These are phyloP conservation scores for Taxidea taxus DNA, from an alignment of 2,113 vertebrate genomes.

Conservation along the genomic window DNA sequence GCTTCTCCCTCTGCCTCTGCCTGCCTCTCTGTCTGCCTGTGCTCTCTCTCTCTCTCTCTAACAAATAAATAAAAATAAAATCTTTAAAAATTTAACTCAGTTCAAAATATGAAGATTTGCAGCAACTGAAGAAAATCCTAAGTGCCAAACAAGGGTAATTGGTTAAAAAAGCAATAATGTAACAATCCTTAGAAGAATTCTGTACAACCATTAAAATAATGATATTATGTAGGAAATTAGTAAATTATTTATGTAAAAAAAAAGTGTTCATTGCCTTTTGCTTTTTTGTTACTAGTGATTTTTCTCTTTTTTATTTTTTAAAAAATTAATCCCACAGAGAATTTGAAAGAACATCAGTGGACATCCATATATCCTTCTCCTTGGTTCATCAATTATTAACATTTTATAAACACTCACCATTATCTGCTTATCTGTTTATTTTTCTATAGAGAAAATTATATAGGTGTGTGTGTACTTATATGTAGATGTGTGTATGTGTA, in stretches of 20 bases:
- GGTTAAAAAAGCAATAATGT: neutral
- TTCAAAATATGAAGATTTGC: constrained; percentile 28
- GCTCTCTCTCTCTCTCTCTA: no score
- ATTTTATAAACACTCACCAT: neutral
- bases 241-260: constrained; percentile 4
- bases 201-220: neutral
- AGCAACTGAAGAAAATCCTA: neutral
- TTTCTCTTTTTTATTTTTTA: neutral
- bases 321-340: neutral
- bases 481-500: neutral
- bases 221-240: neutral
- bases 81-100: neutral
- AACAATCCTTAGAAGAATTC: neutral
- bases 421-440: neutral
- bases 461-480: no score
- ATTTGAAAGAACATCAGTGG: neutral
- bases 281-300: neutral
- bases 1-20: no score
- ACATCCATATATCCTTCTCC: neutral
- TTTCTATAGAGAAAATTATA: neutral
- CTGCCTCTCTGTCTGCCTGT: no score
- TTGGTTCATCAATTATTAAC: neutral
- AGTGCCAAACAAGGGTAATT: neutral
- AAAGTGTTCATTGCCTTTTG: neutral
- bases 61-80: no score